phyloP scores from a whole-genome alignment of 2,113 vertebrate species.

The Macquaria ambigua region DNA sequence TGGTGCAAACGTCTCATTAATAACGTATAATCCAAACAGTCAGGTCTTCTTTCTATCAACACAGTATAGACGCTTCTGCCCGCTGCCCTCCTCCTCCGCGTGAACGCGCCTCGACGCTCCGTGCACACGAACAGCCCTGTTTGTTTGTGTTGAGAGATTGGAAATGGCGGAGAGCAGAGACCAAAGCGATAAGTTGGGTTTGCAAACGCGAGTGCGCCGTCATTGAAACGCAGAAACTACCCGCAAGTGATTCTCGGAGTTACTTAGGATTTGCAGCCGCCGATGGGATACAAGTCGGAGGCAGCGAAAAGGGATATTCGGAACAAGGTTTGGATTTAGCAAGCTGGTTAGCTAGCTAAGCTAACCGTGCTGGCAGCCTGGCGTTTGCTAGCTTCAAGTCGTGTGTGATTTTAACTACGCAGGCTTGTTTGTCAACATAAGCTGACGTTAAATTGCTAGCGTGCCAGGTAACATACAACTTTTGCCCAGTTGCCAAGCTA shows the following conservation, averaged over 20 bases:
- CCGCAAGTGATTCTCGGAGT: slow-evolving; percentile 27
- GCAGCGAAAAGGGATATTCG: slow-evolving; percentile 37
- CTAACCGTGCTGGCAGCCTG: slow-evolving; percentile 77
- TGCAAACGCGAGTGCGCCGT: slow-evolving; percentile 70
- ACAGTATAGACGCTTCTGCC: not conserved
- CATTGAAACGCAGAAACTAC: slow-evolving; percentile 45
- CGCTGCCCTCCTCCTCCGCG: slow-evolving; percentile 20
- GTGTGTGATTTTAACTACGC: slow-evolving; percentile 74
- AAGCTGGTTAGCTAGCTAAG: slow-evolving; percentile 67
- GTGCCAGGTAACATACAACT: slow-evolving; percentile 39
- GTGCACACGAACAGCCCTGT: slow-evolving; percentile 80
- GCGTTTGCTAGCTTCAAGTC: slow-evolving; percentile 67
- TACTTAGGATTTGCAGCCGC: slow-evolving; percentile 19
- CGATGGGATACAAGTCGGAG: slow-evolving; percentile 44
- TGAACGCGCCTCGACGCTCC: slow-evolving; percentile 60
- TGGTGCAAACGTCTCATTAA: not conserved
- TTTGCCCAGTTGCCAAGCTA: not conserved
- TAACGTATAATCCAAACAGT: not conserved
- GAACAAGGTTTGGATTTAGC: slow-evolving; percentile 65
- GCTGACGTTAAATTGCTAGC: slow-evolving; percentile 57
- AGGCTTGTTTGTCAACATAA: slow-evolving; percentile 82
- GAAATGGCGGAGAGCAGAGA: slow-evolving; percentile 88
- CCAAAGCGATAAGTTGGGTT: slow-evolving; percentile 77
- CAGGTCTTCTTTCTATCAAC: not conserved
- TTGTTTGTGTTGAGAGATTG: slow-evolving; percentile 88